Conservation (phyloP, 2,797 vertebrate genomes). For the Emys orbicularis region DNA sequence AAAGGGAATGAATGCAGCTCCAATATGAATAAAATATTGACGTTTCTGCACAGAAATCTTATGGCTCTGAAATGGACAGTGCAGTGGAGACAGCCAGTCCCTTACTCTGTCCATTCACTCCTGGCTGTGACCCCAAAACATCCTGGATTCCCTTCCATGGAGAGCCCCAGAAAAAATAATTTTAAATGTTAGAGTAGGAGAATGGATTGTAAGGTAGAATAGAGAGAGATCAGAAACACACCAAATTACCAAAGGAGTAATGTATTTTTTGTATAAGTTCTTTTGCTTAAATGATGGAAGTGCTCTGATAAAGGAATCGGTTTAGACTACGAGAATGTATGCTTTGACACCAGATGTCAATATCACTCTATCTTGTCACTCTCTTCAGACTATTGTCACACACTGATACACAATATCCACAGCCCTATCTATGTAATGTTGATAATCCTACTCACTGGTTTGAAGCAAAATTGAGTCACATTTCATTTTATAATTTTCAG, state of each 20-base stretch:
- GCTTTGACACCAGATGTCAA: neutral
- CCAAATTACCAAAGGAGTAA: neutral
- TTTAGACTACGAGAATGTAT: neutral
- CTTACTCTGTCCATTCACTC: neutral
- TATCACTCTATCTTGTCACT: neutral
- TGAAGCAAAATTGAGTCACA: conserved; percentile 3
- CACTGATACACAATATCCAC: neutral
- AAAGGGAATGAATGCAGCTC: neutral
- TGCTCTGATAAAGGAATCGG: neutral
- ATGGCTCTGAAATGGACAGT: neutral
- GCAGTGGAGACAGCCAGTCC: neutral
- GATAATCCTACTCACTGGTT: neutral
- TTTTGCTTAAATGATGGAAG: neutral
- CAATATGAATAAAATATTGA: neutral
- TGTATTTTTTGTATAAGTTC: neutral
- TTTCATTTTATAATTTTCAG: neutral
- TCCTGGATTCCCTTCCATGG: neutral
- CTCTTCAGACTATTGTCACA: neutral
- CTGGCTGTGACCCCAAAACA: neutral
- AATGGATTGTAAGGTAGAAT: neutral
- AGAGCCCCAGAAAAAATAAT: neutral
- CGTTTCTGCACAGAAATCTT: neutral
- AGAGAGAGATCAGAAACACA: neutral
- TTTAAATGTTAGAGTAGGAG: neutral
- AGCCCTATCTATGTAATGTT: neutral